Percentiles rank a stretch among this genome's conserved stretches.
phyloP scores from a whole-genome alignment of 2,888 invertebrate species.

The Hetaerina titia region DNA sequence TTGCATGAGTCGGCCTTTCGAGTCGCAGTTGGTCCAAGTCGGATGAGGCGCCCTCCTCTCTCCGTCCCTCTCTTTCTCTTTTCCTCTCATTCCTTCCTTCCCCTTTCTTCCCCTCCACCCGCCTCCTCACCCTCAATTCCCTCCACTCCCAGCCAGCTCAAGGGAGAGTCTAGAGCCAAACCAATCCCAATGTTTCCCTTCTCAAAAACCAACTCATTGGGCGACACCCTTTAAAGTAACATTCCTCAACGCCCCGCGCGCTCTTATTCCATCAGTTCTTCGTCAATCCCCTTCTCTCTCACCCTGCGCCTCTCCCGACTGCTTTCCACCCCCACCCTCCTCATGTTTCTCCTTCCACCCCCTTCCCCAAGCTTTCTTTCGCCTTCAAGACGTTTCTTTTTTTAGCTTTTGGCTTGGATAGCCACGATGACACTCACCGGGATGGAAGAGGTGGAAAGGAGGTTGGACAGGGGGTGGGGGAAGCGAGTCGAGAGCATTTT shows the following conservation, averaged over 20 bases:
- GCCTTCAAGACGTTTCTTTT: constrained; percentile 35
- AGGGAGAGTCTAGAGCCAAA: neutral
- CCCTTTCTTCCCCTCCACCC: neutral
- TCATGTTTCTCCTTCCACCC: too few species aligned
- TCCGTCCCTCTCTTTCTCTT: neutral
- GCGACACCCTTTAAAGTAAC: neutral
- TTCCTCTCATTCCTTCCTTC: neutral
- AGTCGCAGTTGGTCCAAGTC: neutral
- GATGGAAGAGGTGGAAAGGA: neutral
- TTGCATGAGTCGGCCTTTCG: constrained; percentile 5
- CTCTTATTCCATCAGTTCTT: neutral
- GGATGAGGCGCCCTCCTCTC: neutral
- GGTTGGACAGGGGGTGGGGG: too few species aligned
- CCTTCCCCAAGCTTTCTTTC: neutral
- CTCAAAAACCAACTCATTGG: neutral
- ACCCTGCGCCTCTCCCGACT: neutral
- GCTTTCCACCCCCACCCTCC: neutral
- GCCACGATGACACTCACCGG: neutral
- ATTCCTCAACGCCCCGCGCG: neutral
- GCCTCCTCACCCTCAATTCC: too few species aligned
- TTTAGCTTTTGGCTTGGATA: constrained; percentile 22
- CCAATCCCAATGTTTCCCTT: neutral
- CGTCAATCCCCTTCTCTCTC: neutral
- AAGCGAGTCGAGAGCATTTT: neutral
- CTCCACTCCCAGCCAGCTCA: too few species aligned